A percentile compares a stretch with the other conserved stretches of the same genome.
phyloP scores from a whole-genome alignment of 2,113 vertebrate species.

The Platysternon megacephalum region DNA sequence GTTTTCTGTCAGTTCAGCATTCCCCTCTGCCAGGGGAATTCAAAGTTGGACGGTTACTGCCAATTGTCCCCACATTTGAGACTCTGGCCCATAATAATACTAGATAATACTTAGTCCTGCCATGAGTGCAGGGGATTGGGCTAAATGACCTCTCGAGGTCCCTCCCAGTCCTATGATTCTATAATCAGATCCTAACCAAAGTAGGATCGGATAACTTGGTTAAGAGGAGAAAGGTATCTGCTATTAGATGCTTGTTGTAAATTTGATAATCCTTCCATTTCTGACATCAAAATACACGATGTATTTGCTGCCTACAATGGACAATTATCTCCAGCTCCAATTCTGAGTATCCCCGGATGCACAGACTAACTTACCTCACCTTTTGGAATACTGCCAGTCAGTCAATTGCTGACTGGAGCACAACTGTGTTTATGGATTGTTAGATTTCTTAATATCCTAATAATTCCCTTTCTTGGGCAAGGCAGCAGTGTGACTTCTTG shows the following conservation, averaged over 20 bases:
- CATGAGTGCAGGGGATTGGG: no score
- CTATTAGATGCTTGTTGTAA: neutral
- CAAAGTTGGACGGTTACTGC: neutral
- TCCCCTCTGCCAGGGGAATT: neutral
- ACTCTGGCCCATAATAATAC: neutral
- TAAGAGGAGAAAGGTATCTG: slow-evolving; percentile 16
- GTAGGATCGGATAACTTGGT: slow-evolving; percentile 7
- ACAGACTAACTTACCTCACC: slow-evolving; percentile 8
- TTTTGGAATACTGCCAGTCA: slow-evolving; percentile 32
- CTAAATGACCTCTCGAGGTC: no score
- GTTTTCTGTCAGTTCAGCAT: neutral
- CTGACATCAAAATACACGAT: slow-evolving; percentile 36
- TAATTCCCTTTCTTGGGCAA: slow-evolving; percentile 7
- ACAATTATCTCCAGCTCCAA: slow-evolving; percentile 27
- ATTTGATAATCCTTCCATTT: slow-evolving; percentile 13
- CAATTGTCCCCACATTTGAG: neutral
- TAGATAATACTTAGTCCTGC: no score
- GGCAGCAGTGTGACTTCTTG: neutral
- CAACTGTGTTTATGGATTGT: neutral
- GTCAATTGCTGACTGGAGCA: slow-evolving; percentile 31
- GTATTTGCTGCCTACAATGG: slow-evolving; percentile 40
- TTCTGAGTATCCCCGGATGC: slow-evolving; percentile 19
- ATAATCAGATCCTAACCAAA: neutral
- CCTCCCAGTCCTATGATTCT: no score
- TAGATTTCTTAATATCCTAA: slow-evolving; percentile 52